Conservation (phyloP, 2,888 invertebrate species). For the Hyposoter didymator region DNA sequence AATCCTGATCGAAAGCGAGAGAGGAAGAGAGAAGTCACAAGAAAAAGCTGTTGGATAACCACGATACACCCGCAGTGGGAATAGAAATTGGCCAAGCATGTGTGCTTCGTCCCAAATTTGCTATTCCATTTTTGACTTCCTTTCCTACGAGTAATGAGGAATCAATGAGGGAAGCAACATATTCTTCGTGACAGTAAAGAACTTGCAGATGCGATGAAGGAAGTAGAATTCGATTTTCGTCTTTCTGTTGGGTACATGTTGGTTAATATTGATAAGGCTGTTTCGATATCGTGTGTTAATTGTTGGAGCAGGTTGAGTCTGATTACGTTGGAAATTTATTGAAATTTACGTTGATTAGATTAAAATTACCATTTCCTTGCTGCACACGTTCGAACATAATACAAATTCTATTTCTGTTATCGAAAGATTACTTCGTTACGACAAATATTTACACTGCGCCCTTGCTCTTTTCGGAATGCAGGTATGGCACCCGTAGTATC, state of each 20-base stretch:
- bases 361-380: no score
- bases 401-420: background rate
- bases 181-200: background rate
- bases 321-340: no score
- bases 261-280: no score
- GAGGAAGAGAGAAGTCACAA: background rate
- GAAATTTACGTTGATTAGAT: no score
- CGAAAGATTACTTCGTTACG: background rate
- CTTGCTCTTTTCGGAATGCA: conserved; percentile 8
- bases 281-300: no score
- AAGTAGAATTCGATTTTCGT: no score
- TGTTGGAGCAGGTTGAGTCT: no score
- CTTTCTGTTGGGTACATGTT: no score
- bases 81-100: conserved; percentile 31
- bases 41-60: conserved; percentile 50
- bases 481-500: conserved; percentile 12
- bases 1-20: background rate
- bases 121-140: conserved; percentile 45
- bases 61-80: conserved; percentile 58
- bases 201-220: no score
- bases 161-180: background rate
- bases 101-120: conserved; percentile 19
- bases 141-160: conserved; percentile 42
- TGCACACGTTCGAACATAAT: no score
- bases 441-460: conserved; percentile 10